A percentile compares a stretch with the other conserved stretches of the same genome.
Conservation (phyloP, 1,140 invertebrate species). For the Neodiprion fabricii region DNA sequence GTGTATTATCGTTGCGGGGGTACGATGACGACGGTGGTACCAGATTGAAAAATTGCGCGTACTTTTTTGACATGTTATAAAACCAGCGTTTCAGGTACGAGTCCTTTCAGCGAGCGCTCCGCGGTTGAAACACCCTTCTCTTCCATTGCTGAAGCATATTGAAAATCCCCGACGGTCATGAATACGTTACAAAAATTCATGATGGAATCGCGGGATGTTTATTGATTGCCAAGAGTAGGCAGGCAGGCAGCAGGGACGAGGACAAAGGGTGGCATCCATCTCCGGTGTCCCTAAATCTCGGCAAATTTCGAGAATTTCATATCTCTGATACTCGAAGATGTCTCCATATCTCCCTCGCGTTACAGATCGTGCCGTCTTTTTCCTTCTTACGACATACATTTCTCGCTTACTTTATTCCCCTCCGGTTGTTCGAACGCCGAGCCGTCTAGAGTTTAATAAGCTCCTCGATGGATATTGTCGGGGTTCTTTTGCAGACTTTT, state of each 20-base stretch:
- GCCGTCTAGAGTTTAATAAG: not conserved
- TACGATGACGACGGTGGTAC: too few species aligned
- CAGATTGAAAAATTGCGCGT: too few species aligned
- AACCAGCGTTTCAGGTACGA: too few species aligned
- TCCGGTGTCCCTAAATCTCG: not conserved
- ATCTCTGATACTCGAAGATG: not conserved
- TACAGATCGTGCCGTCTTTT: not conserved
- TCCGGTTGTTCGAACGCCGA: not conserved
- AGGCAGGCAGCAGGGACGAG: not conserved
- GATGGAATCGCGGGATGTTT: conserved; percentile 10
- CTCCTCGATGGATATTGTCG: not conserved
- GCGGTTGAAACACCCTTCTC: not conserved
- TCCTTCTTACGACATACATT: not conserved
- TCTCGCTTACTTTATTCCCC: not conserved
- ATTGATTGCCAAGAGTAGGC: not conserved
- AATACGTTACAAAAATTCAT: conserved; percentile 15
- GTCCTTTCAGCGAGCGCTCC: not conserved
- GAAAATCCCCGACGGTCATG: conserved; percentile 12
- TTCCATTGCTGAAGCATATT: conserved; percentile 2
- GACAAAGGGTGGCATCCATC: not conserved
- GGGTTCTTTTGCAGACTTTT: not conserved
- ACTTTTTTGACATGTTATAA: too few species aligned
- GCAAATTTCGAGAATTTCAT: conserved; percentile 1
- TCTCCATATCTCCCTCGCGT: not conserved
- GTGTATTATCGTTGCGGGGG: too few species aligned